These are phyloP conservation scores for Sepiola atlantica DNA, from an alignment of 2,888 invertebrate species.

Conservation along the genomic window DNA sequence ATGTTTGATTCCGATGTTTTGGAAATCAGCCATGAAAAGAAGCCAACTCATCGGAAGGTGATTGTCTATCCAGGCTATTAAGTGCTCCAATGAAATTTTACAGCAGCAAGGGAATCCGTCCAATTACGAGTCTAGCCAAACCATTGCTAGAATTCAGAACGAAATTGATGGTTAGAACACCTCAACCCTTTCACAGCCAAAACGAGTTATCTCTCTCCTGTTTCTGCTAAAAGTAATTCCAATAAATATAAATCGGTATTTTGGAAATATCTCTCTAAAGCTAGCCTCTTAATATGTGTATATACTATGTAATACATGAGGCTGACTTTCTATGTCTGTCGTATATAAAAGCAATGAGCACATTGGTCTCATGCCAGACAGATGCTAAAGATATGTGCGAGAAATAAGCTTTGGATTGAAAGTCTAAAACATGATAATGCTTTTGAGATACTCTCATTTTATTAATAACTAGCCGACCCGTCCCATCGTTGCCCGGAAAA, in stretches of 20 bases:
- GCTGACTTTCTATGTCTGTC: no score
- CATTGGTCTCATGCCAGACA: no score
- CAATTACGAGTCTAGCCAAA: neutral
- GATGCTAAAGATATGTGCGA: no score
- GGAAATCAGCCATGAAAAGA: neutral
- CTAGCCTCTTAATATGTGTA: no score
- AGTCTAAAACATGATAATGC: no score
- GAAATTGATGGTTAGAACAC: neutral
- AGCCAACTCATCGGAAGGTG: neutral
- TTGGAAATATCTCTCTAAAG: neutral
- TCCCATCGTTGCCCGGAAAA: no score
- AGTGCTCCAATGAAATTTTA: constrained; percentile 8
- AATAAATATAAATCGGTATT: neutral
- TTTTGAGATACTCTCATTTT: no score
- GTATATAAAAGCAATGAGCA: no score
- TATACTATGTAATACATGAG: no score
- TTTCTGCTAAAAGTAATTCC: neutral
- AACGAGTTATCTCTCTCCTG: neutral
- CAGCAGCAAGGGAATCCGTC: neutral
- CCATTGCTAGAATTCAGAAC: neutral
- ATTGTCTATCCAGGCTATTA: neutral
- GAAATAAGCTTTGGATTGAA: no score
- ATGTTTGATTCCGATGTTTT: neutral
- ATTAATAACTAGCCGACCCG: no score
- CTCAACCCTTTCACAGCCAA: neutral